phyloP scores from a whole-genome alignment of 2,113 vertebrate species.

The Larimichthys crocea region DNA sequence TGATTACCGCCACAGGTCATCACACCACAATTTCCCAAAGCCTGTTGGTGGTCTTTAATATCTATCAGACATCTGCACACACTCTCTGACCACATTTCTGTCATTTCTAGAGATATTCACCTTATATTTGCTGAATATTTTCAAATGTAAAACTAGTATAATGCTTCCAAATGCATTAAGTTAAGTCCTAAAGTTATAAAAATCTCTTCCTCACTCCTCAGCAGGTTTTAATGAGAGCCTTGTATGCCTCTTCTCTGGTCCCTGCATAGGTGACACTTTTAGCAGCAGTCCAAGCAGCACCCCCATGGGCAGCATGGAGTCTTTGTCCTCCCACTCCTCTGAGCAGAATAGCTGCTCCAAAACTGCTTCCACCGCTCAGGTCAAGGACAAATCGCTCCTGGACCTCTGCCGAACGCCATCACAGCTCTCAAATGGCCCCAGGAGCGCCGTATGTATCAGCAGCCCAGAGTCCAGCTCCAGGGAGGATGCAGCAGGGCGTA shows the following conservation, averaged over 20 bases:
- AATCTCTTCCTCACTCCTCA: neutral
- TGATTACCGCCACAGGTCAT: neutral
- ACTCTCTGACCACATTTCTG: neutral
- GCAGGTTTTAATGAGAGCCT: constrained; percentile 77
- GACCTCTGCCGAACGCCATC: constrained; percentile 68
- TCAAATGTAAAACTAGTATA: neutral
- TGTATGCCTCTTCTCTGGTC: constrained; percentile 62
- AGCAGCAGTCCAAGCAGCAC: constrained; percentile 97
- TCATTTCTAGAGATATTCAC: neutral
- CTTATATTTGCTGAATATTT: neutral
- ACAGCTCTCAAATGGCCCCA: constrained; percentile 85
- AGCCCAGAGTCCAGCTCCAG: constrained; percentile 96
- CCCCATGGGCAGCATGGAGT: constrained; percentile 96
- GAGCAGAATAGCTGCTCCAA: constrained; percentile 93
- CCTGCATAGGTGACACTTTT: constrained; percentile 91
- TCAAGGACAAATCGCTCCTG: constrained; percentile 74
- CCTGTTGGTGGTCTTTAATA: constrained; percentile 5
- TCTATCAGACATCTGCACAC: constrained; percentile 14
- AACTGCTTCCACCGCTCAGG: constrained; percentile 74
- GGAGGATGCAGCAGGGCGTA: constrained; percentile 90
- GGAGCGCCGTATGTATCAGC: constrained; percentile 86
- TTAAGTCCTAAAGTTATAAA: too few relatives aligned
- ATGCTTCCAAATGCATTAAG: neutral
- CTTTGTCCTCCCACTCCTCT: constrained; percentile 96
- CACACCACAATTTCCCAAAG: neutral